Conservation (phyloP, 2,797 vertebrate genomes). For the Arrhamphus sclerolepis region DNA sequence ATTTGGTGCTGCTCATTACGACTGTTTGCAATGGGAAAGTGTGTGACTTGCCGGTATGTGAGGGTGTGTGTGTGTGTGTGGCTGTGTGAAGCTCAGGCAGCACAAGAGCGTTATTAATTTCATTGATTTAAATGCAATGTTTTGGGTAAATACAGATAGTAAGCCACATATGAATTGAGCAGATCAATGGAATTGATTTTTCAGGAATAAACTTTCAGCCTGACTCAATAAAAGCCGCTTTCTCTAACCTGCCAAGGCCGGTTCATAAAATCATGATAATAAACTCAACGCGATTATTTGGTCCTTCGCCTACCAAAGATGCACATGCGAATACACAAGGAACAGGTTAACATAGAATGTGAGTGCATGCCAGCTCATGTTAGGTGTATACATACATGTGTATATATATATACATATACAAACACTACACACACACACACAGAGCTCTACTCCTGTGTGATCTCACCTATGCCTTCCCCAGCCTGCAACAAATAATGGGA, state of each 20-base stretch:
- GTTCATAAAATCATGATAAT: slow-evolving; percentile 50
- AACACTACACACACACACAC: slow-evolving; percentile 40
- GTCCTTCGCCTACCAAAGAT: not conserved
- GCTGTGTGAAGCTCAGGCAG: slow-evolving; percentile 46
- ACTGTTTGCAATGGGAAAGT: slow-evolving; percentile 79
- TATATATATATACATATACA: slow-evolving; percentile 22
- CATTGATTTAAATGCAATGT: slow-evolving; percentile 73
- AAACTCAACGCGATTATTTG: slow-evolving; percentile 25
- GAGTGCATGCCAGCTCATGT: slow-evolving; percentile 17
- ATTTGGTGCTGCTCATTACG: slow-evolving; percentile 62
- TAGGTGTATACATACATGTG: slow-evolving; percentile 15
- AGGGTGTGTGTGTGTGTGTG: slow-evolving; percentile 26
- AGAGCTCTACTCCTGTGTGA: slow-evolving; percentile 57
- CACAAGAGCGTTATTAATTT: slow-evolving; percentile 68
- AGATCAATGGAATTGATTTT: slow-evolving; percentile 70
- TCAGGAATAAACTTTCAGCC: slow-evolving; percentile 64
- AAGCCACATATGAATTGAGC: slow-evolving; percentile 66
- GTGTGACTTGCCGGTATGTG: slow-evolving; percentile 50
- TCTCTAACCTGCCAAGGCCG: slow-evolving; percentile 60
- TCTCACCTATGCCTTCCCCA: slow-evolving; percentile 64
- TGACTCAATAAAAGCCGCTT: slow-evolving; percentile 57
- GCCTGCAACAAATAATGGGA: slow-evolving; percentile 77
- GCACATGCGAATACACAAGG: too few relatives aligned
- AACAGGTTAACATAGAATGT: not conserved
- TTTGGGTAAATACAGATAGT: slow-evolving; percentile 74